phyloP scores from a whole-genome alignment of 2,113 vertebrate genomes.

The Oreochromis tanganicae region DNA sequence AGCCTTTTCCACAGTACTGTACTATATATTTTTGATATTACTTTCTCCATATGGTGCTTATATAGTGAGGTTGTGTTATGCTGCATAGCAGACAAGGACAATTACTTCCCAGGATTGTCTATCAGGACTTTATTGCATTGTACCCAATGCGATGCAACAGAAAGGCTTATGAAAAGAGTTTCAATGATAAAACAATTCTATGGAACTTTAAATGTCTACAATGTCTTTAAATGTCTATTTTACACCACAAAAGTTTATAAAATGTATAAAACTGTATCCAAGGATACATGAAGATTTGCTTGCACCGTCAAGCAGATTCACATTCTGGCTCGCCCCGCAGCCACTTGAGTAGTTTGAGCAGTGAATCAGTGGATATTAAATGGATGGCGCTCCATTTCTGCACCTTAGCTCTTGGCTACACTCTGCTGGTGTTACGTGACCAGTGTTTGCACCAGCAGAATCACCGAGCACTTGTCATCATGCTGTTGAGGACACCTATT shows the following conservation, averaged over 20 bases:
- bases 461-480: not conserved
- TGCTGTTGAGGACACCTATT: not conserved
- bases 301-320: not conserved
- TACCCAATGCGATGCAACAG: not conserved
- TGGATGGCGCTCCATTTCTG: not conserved
- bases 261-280: not conserved
- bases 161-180: not conserved
- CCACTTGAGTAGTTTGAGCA: not conserved
- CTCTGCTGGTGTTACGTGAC: constrained; percentile 23
- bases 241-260: not conserved
- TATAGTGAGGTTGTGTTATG: not conserved
- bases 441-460: not conserved
- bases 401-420: constrained; percentile 16
- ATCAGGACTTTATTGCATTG: not conserved
- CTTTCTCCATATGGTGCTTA: not conserved
- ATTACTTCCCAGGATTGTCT: not conserved
- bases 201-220: not conserved
- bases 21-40: not conserved
- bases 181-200: not conserved
- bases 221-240: too few species aligned
- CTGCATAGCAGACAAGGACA: not conserved
- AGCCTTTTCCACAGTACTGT: not conserved
- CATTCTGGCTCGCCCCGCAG: not conserved
- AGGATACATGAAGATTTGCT: not conserved
- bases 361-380: not conserved